Percentiles rank a stretch among this genome's conserved stretches.
These are phyloP conservation scores for Leptinotarsa rubiginosa DNA, from an alignment of 2,888 invertebrate species.

Conservation along the genomic window DNA sequence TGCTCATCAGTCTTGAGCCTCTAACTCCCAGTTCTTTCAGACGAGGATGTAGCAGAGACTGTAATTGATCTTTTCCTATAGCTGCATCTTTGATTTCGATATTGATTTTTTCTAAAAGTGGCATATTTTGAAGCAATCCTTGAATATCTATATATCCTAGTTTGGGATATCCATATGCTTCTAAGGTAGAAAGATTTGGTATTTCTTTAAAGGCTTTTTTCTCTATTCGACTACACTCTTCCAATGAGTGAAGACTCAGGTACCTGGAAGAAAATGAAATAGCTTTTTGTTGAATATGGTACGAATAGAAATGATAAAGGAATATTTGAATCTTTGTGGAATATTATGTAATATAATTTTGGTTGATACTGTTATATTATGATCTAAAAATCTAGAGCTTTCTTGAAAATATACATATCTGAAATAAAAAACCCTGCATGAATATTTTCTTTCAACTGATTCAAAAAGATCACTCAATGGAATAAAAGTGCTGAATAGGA, in stretches of 20 bases:
- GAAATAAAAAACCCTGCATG: slow-evolving; percentile 48
- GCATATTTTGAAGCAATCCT: slow-evolving; percentile 81
- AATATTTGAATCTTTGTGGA: no score
- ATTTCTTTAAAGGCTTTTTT: slow-evolving; percentile 82
- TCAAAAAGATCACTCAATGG: no score
- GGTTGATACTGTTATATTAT: no score
- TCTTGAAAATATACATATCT: no score
- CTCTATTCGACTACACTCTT: slow-evolving; percentile 81
- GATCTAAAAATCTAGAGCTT: no score
- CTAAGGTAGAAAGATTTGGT: slow-evolving; percentile 76
- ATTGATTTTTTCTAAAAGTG: slow-evolving; percentile 80
- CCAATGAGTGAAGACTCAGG: slow-evolving; percentile 76
- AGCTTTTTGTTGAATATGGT: not conserved
- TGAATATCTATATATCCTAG: slow-evolving; percentile 88
- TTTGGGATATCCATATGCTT: slow-evolving; percentile 81
- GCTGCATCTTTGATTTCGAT: slow-evolving; percentile 88
- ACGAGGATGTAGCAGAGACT: slow-evolving; percentile 82
- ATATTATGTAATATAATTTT: no score
- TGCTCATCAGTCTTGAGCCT: slow-evolving; percentile 79
- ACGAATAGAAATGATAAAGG: no score
- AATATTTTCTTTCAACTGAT: no score
- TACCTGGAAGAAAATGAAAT: slow-evolving; percentile 67
- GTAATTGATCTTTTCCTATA: slow-evolving; percentile 84
- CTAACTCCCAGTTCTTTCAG: slow-evolving; percentile 79
- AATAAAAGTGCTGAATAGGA: no score